Conservation (phyloP, 1,140 invertebrate species). For the Neodiprion pinetum region DNA sequence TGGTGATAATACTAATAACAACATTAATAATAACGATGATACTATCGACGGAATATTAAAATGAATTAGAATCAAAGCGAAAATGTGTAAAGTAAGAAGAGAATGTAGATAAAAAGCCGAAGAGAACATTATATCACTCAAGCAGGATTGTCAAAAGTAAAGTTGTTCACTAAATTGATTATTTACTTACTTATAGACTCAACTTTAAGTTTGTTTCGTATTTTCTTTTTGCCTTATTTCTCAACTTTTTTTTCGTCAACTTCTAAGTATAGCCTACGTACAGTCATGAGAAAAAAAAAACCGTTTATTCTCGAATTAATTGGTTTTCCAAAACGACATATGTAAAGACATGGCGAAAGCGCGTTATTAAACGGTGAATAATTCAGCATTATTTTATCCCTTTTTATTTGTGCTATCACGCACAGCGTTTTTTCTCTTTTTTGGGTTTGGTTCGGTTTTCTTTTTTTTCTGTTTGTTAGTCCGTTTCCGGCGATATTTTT, state of each 20-base stretch:
- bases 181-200: slow-evolving; percentile 14
- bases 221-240: slow-evolving; percentile 14
- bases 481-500: no score
- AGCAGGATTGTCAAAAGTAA: slow-evolving; percentile 33
- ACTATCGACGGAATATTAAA: slow-evolving; percentile 41
- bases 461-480: neutral
- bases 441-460: neutral
- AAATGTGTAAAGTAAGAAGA: slow-evolving; percentile 14
- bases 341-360: no score
- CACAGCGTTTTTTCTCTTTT: neutral
- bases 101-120: slow-evolving; percentile 19
- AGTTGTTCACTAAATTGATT: slow-evolving; percentile 32
- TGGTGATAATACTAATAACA: neutral
- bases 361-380: no score
- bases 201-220: slow-evolving; percentile 4
- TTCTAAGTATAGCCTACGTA: slow-evolving; percentile 26
- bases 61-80: neutral
- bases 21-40: slow-evolving; percentile 28
- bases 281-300: slow-evolving; percentile 15
- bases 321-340: neutral
- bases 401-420: neutral
- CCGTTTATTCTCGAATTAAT: slow-evolving; percentile 15
- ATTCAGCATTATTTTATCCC: neutral
- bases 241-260: slow-evolving; percentile 9
- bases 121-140: slow-evolving; percentile 32